phyloP scores from a whole-genome alignment of 1,140 invertebrate genomes.

The Heliconius melpomene region DNA sequence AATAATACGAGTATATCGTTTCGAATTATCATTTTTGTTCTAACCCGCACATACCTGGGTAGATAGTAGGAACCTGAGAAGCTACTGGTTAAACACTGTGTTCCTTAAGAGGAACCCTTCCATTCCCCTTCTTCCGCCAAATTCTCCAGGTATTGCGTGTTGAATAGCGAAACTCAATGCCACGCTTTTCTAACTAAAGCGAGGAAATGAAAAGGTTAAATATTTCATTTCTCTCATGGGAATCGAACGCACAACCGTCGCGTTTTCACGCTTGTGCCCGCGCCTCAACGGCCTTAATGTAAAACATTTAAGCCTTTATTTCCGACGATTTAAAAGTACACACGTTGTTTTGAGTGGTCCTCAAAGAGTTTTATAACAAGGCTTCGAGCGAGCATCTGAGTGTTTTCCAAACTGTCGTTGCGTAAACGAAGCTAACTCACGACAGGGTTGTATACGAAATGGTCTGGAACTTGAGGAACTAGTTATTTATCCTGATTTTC shows the following conservation, averaged over 20 bases:
- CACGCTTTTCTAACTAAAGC: not conserved
- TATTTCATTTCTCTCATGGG: not conserved
- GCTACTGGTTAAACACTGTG: not conserved
- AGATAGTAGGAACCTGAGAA: not conserved
- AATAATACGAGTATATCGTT: too few species aligned
- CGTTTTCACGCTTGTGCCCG: not conserved
- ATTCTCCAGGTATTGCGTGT: not conserved
- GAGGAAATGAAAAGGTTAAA: not conserved
- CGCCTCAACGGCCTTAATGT: not conserved
- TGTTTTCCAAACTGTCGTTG: slow-evolving; percentile 45
- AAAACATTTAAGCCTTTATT: slow-evolving; percentile 7
- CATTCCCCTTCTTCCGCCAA: not conserved
- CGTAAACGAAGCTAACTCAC: slow-evolving; percentile 43
- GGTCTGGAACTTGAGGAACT: not conserved
- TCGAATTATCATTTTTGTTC: too few species aligned
- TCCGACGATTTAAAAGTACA: slow-evolving; percentile 3
- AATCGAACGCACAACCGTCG: not conserved
- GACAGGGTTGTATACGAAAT: slow-evolving; percentile 32
- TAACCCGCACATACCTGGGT: too few species aligned
- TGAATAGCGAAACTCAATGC: not conserved
- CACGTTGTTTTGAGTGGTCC: slow-evolving; percentile 9
- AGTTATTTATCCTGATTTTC: not conserved
- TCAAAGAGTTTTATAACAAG: slow-evolving; percentile 44
- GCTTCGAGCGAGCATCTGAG: slow-evolving; percentile 41
- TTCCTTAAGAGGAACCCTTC: not conserved